Evolutionary conservation across 2,888 invertebrate species (phyloP).

Genomic region (Campaea margaritaria): DNA sequence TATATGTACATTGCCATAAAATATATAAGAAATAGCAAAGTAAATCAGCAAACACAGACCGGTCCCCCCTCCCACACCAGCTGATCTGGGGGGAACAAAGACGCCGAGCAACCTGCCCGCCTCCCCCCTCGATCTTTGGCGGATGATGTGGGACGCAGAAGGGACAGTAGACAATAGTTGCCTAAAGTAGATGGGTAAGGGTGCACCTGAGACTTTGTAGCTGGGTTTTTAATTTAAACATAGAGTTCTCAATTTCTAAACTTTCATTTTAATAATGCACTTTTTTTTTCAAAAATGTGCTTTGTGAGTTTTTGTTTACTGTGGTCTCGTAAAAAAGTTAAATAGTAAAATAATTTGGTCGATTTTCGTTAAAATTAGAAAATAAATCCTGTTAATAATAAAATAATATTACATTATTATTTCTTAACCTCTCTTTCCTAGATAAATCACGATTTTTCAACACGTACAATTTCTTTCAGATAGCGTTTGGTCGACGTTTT

Average conservation of each 20-base stretch:
- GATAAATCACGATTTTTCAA: constrained; percentile 47
- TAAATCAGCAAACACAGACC: constrained; percentile 2
- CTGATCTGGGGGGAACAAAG: constrained; percentile 59
- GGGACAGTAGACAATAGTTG: constrained; percentile 14
- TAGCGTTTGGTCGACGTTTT: constrained; percentile 36
- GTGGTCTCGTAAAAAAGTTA: no score
- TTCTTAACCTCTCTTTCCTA: constrained; percentile 41
- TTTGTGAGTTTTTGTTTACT: no score
- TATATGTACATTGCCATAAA: no score
- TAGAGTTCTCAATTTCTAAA: no score
- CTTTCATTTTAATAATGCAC: no score
- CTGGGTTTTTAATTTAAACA: no score
- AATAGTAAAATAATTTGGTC: no score
- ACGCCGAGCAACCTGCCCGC: constrained; percentile 72
- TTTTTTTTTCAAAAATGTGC: no score
- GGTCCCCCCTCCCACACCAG: constrained; percentile 4
- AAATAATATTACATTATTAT: constrained; percentile 25
- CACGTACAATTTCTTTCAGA: constrained; percentile 43
- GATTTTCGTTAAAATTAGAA: neutral
- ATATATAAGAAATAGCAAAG: constrained; percentile 7
- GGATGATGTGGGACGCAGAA: constrained; percentile 45
- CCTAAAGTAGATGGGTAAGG: constrained; percentile 1
- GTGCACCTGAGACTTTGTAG: no score
- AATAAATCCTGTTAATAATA: neutral
- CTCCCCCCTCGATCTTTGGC: constrained; percentile 66